phyloP scores from a whole-genome alignment of 2,113 vertebrate genomes.

The Trogon melanurus region DNA sequence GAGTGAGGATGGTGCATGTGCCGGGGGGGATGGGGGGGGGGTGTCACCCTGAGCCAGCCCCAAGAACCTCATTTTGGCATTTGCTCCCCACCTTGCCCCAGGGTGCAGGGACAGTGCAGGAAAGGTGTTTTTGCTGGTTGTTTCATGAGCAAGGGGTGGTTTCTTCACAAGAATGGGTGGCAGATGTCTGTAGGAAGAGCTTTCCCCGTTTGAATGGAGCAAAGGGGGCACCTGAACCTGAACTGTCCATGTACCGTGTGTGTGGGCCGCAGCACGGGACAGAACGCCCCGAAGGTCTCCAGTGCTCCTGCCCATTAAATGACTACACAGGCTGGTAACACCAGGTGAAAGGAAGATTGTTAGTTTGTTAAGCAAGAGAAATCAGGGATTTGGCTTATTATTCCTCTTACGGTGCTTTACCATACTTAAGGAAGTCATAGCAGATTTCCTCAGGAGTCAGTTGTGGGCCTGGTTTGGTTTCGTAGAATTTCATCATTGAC shows the following conservation, averaged over 20 bases:
- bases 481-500: not conserved
- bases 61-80: rapidly evolving
- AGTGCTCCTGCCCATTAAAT: not conserved
- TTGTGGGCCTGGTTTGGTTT: not conserved
- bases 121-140: too few relatives aligned
- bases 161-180: not conserved
- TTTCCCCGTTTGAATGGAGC: not conserved
- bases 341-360: not conserved
- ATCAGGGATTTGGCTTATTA: not conserved
- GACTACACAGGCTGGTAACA: not conserved
- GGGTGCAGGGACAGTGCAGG: not conserved
- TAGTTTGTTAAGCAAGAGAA: not conserved
- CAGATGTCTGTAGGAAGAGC: not conserved
- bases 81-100: not conserved
- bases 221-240: not conserved
- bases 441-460: not conserved
- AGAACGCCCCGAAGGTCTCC: not conserved
- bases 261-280: not conserved
- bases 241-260: rapidly evolving
- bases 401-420: not conserved
- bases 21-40: rapidly evolving
- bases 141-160: not conserved
- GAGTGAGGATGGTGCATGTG: not conserved
- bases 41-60: not conserved
- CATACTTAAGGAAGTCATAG: not conserved